These are phyloP conservation scores for Grus americana DNA, from an alignment of 2,113 vertebrate species.

Conservation along the genomic window DNA sequence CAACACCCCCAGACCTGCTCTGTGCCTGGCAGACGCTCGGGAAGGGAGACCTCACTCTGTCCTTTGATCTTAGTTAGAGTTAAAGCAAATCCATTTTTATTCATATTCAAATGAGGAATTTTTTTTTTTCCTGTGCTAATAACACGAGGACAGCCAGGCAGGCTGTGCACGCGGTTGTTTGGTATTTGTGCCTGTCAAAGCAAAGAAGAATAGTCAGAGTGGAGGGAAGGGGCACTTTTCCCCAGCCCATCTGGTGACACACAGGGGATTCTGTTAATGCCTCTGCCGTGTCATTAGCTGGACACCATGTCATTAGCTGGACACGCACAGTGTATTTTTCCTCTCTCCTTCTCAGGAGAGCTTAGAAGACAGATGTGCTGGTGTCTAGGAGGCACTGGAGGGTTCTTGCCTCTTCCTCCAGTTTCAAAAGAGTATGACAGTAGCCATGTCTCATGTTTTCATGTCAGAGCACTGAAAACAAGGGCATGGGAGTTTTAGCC, in stretches of 20 bases:
- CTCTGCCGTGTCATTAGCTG: neutral
- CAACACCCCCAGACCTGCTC: neutral
- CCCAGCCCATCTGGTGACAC: neutral
- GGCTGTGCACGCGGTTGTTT: neutral
- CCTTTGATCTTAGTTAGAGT: neutral
- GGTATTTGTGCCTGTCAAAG: neutral
- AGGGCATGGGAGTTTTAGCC: neutral
- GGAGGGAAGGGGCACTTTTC: neutral
- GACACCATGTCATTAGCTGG: neutral
- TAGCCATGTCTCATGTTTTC: neutral
- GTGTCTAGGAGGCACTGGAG: neutral
- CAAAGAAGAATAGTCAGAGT: neutral
- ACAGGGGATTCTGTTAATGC: neutral
- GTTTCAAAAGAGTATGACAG: neutral
- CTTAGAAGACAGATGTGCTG: neutral
- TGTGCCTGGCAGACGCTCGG: neutral
- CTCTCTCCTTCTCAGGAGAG: neutral
- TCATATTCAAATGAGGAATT: neutral
- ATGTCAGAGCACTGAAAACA: neutral
- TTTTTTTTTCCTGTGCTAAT: neutral
- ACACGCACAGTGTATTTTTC: fast-evolving
- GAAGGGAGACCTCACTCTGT: neutral
- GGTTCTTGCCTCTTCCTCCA: neutral
- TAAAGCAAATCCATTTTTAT: neutral
- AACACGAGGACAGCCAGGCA: neutral